These are phyloP conservation scores for Caenorhabditis remanei DNA, from an alignment of 1,140 invertebrate genomes.

Conservation along the genomic window DNA sequence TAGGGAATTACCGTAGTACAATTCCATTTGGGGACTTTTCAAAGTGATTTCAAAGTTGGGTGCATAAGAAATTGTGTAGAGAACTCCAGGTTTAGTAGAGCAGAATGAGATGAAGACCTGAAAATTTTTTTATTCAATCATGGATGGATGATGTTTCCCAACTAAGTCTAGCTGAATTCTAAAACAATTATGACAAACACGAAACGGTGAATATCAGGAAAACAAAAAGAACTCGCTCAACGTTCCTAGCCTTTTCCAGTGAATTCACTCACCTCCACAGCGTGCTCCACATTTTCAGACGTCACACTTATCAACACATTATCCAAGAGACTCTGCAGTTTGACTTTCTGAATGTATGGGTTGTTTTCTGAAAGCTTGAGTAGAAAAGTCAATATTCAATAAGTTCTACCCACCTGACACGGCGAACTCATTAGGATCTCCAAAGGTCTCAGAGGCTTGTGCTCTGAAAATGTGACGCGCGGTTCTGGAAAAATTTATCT, in stretches of 20 bases:
- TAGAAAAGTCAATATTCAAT: too few species aligned
- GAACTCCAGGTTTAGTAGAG: background rate
- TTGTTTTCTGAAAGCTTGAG: background rate
- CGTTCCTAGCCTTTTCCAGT: background rate
- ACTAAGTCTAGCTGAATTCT: background rate
- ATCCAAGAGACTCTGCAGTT: constrained; percentile 23
- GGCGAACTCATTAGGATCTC: background rate
- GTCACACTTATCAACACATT: background rate
- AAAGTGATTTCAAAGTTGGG: constrained; percentile 22
- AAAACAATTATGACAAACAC: too few species aligned
- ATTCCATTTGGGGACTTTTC: constrained; percentile 22
- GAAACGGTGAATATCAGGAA: too few species aligned
- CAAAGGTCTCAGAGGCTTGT: background rate
- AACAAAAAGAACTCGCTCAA: background rate
- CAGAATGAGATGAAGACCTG: constrained; percentile 26
- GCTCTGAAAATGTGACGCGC: background rate
- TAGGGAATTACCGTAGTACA: constrained; percentile 19
- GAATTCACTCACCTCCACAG: constrained; percentile 8
- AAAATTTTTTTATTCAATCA: background rate
- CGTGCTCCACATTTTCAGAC: constrained; percentile 20
- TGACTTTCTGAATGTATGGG: background rate
- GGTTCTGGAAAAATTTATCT: background rate
- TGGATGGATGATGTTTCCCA: too few species aligned
- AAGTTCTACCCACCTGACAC: background rate
- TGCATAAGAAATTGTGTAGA: constrained; percentile 22